Evolutionary conservation across 2,113 vertebrate genomes (phyloP).

Genomic region (Alethe diademata): DNA sequence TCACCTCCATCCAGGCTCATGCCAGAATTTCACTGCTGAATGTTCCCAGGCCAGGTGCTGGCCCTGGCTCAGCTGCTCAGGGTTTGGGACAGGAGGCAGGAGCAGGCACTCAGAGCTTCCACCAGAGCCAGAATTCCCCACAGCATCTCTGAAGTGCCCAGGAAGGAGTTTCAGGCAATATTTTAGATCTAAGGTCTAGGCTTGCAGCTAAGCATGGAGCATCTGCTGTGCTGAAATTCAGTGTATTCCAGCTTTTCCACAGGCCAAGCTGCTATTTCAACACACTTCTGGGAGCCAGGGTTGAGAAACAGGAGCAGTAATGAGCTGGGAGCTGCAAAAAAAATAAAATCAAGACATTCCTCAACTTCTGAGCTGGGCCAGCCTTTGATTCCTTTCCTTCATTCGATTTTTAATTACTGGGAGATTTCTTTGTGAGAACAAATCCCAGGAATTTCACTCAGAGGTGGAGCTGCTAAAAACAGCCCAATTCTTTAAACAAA

Average conservation of each 20-base stretch:
- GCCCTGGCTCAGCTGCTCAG: background rate
- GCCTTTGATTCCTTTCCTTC: background rate
- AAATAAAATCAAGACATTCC: background rate
- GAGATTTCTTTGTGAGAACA: background rate
- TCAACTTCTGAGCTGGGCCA: background rate
- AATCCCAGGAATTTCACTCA: background rate
- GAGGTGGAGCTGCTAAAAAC: background rate
- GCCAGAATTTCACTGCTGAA: fast-evolving
- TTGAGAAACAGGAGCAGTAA: conserved; percentile 75
- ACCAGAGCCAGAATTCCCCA: background rate
- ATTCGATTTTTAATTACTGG: background rate
- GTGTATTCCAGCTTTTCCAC: background rate
- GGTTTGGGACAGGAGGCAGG: background rate
- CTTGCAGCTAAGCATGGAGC: background rate
- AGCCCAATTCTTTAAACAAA: background rate
- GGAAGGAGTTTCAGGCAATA: background rate
- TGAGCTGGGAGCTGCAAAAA: conserved; percentile 79
- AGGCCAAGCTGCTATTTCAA: conserved; percentile 71
- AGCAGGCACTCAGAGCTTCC: background rate
- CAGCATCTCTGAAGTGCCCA: background rate
- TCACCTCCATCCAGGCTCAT: background rate
- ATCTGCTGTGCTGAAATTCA: background rate
- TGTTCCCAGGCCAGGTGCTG: background rate
- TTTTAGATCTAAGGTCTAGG: background rate
- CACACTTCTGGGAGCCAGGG: conserved; percentile 80